Evolutionary conservation across 1,140 invertebrate genomes (phyloP).

Genomic region (Cotesia typhae): DNA sequence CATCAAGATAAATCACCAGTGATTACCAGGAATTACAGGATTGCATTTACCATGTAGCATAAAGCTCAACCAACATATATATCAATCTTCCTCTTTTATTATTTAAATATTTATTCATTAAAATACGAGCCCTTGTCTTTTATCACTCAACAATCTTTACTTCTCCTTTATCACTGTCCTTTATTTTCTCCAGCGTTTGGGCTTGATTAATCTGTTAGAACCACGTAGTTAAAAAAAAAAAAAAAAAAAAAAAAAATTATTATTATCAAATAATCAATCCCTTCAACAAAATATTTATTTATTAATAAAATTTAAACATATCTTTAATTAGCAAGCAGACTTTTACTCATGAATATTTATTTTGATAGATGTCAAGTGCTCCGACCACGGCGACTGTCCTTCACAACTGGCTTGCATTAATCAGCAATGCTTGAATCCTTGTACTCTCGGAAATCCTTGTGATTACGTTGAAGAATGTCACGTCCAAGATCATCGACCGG

Average conservation of each 20-base stretch:
- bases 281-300: not conserved
- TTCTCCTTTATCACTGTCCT: not conserved
- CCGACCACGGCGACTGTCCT: slow-evolving; percentile 76
- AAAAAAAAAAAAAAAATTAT: too few species aligned
- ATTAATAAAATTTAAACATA: not conserved
- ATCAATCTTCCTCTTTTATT: not conserved
- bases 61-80: not conserved
- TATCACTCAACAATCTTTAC: not conserved
- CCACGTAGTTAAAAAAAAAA: not conserved
- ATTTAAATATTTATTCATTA: not conserved
- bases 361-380: slow-evolving; percentile 74
- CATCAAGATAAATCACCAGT: too few species aligned
- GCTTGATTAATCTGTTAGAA: slow-evolving; percentile 1
- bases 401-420: slow-evolving; percentile 79
- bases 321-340: not conserved
- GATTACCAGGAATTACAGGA: too few species aligned
- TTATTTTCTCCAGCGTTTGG: not conserved
- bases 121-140: not conserved
- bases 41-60: too few species aligned
- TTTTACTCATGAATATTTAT: slow-evolving; percentile 42
- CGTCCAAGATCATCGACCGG: slow-evolving; percentile 79
- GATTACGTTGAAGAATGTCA: slow-evolving; percentile 74
- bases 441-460: slow-evolving; percentile 75
- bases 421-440: slow-evolving; percentile 80
- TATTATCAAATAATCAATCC: too few species aligned